These are phyloP conservation scores for Apodemia duryi DNA, from an alignment of 2,888 invertebrate species.

Conservation along the genomic window DNA sequence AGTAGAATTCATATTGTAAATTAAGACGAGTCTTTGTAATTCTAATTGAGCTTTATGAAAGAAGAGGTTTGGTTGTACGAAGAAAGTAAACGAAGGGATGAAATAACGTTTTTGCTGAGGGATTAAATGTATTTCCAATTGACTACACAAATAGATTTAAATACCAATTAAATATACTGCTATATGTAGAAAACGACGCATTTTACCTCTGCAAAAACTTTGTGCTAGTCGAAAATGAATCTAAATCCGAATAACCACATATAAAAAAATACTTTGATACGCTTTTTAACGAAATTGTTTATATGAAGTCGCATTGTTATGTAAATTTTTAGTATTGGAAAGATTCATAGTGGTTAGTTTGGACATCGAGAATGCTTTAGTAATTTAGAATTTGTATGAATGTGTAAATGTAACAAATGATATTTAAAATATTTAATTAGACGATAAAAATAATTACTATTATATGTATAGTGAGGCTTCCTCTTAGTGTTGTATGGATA, in stretches of 20 bases:
- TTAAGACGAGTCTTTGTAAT: slow-evolving; percentile 18
- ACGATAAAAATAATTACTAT: slow-evolving; percentile 51
- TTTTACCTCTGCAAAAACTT: slow-evolving; percentile 25
- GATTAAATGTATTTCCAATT: slow-evolving; percentile 12
- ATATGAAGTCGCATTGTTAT: slow-evolving; percentile 37
- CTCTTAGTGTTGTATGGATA: slow-evolving; percentile 74
- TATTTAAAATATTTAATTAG: slow-evolving; percentile 61
- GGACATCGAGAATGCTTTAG: slow-evolving; percentile 69
- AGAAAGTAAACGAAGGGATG: not conserved
- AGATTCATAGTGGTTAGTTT: slow-evolving; percentile 43
- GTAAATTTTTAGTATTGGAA: slow-evolving; percentile 43
- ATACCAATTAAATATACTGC: not conserved
- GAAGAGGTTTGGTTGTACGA: not conserved
- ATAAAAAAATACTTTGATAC: slow-evolving; percentile 36
- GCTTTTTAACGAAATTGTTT: slow-evolving; percentile 44
- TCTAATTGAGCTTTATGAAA: slow-evolving; percentile 20
- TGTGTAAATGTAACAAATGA: slow-evolving; percentile 67
- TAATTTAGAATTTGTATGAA: slow-evolving; percentile 65
- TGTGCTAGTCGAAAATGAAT: slow-evolving; percentile 69
- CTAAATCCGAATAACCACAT: slow-evolving; percentile 46
- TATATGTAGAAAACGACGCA: slow-evolving; percentile 5
- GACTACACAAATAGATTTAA: not conserved
- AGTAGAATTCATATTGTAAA: slow-evolving; percentile 17
- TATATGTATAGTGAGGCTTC: slow-evolving; percentile 76
- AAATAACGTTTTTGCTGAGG: slow-evolving; percentile 12